Base-by-base conservation (phyloP, 2,113 vertebrate genomes). In the Phycodurus eques region DNA sequence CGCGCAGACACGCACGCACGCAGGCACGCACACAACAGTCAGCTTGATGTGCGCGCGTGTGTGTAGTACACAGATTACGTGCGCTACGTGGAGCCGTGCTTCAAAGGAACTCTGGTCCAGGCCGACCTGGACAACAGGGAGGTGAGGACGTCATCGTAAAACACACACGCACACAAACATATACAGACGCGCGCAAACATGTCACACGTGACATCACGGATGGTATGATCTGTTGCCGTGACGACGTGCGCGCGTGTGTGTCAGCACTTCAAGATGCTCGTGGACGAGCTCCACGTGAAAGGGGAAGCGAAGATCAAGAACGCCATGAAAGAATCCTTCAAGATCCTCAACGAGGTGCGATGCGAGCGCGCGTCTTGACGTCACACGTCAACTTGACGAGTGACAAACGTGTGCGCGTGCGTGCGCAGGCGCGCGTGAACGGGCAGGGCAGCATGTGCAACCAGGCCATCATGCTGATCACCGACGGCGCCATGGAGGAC, bases 381-480 rank as follows among this genome's bases (percentile, higher is more conserved):
- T 61, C 43, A 61, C 12, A 43, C 19, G 35, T 49, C 49, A 19
- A 60, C 1, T 2, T 71, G 53, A 22, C 10, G 27, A 27, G 22
- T 5, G 56, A 5, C 8, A n/a, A 17, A 9, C 39, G 72, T 68
- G n/a, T 68, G 75, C 54, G 66, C 56, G 71, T 62, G 53, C 53
- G 64, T 27, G 27, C 27, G 27, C 27, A 27, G 93, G 91, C 82
- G 3, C 84, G 90, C 68, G 70, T 68, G 1, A 94, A 92, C 0
- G 92, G 93, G 47, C 95, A 93, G 88, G 98, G 98, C 76, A 96
- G 96, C 71, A 91, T 98, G 87, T 99, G 98, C 83, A 99, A 97
- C 88, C 98, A 99, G 83, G 98, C 96, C 74, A 96, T 99, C 92
- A 99, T 99, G 98, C 92, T 99, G 84, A 96, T 99, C 92, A 96